Conservation (phyloP, 53 echinoderm and acorn worm species). For the Apostichopus leukothele region DNA sequence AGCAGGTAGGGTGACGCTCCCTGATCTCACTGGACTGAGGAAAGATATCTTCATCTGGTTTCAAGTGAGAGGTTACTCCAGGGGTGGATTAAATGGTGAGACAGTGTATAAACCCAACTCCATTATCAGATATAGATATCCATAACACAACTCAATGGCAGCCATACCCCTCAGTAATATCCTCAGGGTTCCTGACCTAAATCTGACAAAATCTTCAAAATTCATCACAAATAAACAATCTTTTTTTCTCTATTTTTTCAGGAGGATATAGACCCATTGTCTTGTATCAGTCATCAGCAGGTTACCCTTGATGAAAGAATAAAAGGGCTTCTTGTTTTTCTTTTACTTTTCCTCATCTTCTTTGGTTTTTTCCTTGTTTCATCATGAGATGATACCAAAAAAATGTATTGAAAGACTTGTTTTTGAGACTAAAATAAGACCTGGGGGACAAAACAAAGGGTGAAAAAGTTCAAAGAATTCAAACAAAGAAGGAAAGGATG, state of each 20-base stretch:
- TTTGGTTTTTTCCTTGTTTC: too few relatives aligned
- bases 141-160: neutral
- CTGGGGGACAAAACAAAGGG: too few relatives aligned
- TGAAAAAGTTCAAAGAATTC: too few relatives aligned
- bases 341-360: neutral
- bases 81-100: conserved; percentile 24
- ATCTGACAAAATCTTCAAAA: conserved; percentile 35
- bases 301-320: neutral
- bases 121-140: neutral
- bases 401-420: too few relatives aligned
- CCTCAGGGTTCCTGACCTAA: conserved; percentile 39
- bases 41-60: neutral
- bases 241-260: neutral
- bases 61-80: neutral
- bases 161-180: conserved; percentile 21
- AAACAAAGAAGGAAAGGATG: too few relatives aligned
- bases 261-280: neutral
- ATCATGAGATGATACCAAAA: too few relatives aligned
- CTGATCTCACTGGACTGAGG: neutral
- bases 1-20: neutral
- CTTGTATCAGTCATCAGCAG: conserved; percentile 15
- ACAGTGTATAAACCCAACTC: conserved; percentile 1
- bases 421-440: too few relatives aligned
- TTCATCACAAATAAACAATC: conserved; percentile 33
- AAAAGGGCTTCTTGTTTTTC: neutral